These are phyloP conservation scores for Megathymus violae DNA, from an alignment of 1,140 invertebrate species.

Conservation along the genomic window DNA sequence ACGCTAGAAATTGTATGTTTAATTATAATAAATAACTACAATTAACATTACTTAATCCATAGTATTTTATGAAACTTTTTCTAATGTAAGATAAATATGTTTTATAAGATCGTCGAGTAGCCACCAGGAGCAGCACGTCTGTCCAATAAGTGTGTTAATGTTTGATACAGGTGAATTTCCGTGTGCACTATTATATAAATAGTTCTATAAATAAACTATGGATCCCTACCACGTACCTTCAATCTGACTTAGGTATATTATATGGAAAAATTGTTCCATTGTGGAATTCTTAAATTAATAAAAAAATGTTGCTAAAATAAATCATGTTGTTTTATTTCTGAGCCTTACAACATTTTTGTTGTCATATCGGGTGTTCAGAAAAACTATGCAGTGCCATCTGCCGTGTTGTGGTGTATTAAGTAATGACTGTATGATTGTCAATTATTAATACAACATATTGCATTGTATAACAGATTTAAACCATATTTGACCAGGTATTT, in stretches of 20 bases:
- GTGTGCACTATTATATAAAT: slow-evolving; percentile 57
- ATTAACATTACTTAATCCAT: background rate
- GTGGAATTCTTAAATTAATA: slow-evolving; percentile 84
- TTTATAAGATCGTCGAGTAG: slow-evolving; percentile 3
- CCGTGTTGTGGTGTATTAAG: too few species aligned
- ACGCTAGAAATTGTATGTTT: background rate
- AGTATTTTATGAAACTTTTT: background rate
- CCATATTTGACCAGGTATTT: too few species aligned
- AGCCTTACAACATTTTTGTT: slow-evolving; percentile 31
- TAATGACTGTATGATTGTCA: too few species aligned
- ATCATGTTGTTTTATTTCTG: slow-evolving; percentile 65
- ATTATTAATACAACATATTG: too few species aligned
- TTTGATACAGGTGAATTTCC: slow-evolving; percentile 56
- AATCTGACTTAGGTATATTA: slow-evolving; percentile 76
- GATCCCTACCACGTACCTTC: slow-evolving; percentile 63
- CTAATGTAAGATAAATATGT: slow-evolving; percentile 1
- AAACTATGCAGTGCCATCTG: too few species aligned
- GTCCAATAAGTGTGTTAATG: slow-evolving; percentile 40
- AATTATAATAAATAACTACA: background rate
- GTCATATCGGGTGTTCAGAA: too few species aligned
- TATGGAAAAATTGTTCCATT: slow-evolving; percentile 77
- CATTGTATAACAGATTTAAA: too few species aligned
- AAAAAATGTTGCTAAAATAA: slow-evolving; percentile 84
- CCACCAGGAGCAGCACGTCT: slow-evolving; percentile 28
- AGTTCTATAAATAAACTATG: slow-evolving; percentile 41